Percentiles rank a stretch among this genome's conserved stretches.
Evolutionary conservation across 2,797 vertebrate species (phyloP).

Genomic region (Eleutherodactylus coqui): DNA sequence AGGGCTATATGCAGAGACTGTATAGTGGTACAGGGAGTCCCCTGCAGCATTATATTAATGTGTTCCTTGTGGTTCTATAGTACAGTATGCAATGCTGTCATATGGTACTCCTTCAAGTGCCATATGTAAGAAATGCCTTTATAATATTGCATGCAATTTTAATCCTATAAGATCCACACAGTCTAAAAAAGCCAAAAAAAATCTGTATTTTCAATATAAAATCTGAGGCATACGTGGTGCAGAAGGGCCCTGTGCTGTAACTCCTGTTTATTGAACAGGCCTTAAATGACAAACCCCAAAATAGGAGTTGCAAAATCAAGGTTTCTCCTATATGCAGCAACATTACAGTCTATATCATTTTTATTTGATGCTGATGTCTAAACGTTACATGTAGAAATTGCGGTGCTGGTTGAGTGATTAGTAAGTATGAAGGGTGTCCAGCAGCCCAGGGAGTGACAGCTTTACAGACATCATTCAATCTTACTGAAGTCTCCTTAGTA

Average conservation of each 20-base stretch:
- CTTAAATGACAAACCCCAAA: background rate
- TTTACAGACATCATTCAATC: conserved; percentile 22
- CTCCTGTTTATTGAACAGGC: background rate
- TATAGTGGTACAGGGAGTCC: no score
- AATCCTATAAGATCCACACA: no score
- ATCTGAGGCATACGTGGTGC: background rate
- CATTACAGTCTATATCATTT: background rate
- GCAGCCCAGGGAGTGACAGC: conserved; percentile 9
- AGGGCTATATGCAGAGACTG: no score
- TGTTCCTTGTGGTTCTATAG: no score
- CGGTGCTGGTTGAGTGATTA: background rate
- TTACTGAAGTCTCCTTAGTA: conserved; percentile 27
- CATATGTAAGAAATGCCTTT: no score
- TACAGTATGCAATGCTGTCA: no score
- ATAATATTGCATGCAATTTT: no score
- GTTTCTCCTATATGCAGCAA: background rate
- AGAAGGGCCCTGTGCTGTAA: background rate
- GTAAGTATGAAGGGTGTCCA: conserved; percentile 20
- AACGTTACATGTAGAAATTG: background rate
- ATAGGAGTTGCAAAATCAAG: background rate
- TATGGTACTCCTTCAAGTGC: no score
- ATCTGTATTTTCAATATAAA: background rate
- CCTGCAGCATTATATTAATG: no score
- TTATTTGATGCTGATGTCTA: background rate
- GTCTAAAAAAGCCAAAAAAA: no score